These are phyloP conservation scores for Arge pagana DNA, from an alignment of 2,888 invertebrate species.

Conservation along the genomic window DNA sequence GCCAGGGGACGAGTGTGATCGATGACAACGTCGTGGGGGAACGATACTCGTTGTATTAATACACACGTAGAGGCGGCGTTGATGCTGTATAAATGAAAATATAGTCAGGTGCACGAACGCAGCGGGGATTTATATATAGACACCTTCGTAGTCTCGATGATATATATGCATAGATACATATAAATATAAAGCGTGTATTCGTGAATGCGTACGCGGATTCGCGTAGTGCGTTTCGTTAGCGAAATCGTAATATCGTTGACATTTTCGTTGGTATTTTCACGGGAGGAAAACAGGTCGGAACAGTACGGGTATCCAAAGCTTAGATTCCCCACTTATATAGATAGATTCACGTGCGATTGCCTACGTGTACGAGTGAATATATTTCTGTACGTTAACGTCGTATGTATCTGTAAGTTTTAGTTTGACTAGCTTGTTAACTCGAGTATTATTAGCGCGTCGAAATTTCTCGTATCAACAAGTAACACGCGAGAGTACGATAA, in stretches of 20 bases:
- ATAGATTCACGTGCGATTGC: too few relatives aligned
- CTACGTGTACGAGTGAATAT: too few relatives aligned
- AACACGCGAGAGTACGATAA: conserved; percentile 7
- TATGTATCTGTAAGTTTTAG: too few relatives aligned
- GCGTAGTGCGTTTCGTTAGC: not conserved
- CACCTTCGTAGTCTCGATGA: not conserved
- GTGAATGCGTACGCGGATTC: too few relatives aligned
- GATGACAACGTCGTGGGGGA: too few relatives aligned
- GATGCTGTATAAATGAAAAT: too few relatives aligned
- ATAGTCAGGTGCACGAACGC: too few relatives aligned
- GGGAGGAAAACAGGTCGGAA: conserved; percentile 51
- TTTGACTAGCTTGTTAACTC: conserved; percentile 9
- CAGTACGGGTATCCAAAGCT: conserved; percentile 53
- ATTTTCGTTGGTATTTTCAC: conserved; percentile 3
- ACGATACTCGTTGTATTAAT: conserved; percentile 47
- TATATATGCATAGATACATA: not conserved
- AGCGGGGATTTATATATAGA: too few relatives aligned
- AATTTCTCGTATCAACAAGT: conserved; percentile 7
- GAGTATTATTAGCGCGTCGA: conserved; percentile 9
- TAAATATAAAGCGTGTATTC: too few relatives aligned
- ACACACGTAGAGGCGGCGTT: conserved; percentile 37
- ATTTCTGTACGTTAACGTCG: too few relatives aligned
- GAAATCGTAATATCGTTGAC: conserved; percentile 2
- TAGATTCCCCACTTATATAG: conserved; percentile 39
- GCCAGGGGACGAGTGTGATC: too few relatives aligned